These are phyloP conservation scores for Sebastes reedi DNA, from an alignment of 2,797 vertebrate species.

Conservation along the genomic window DNA sequence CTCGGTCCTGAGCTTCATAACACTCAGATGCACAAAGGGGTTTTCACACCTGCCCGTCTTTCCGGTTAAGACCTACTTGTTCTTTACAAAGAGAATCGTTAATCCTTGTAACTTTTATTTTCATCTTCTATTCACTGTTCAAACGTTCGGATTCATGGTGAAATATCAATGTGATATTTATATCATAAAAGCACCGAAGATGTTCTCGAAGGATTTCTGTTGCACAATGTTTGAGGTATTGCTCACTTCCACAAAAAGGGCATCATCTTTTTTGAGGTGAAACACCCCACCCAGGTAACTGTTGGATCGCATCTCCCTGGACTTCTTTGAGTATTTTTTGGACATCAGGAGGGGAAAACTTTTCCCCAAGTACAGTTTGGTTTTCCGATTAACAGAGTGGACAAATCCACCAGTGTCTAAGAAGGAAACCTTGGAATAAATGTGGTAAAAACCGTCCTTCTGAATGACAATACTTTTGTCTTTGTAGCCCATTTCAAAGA, in stretches of 20 bases:
- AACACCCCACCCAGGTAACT: constrained; percentile 81
- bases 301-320: constrained; percentile 22
- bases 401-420: rapidly evolving
- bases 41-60: not conserved
- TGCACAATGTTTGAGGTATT: constrained; percentile 32
- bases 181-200: constrained; percentile 82
- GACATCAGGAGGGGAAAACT: constrained; percentile 65
- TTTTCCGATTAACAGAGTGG: constrained; percentile 57
- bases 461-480: constrained; percentile 57
- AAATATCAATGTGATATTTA: constrained; percentile 36
- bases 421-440: constrained; percentile 81
- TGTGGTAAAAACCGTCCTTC: constrained; percentile 76
- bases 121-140: not conserved
- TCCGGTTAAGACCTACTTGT: not conserved
- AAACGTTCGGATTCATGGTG: not conserved
- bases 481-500: constrained; percentile 63
- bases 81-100: not conserved
- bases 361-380: not conserved
- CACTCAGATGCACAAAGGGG: not conserved
- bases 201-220: constrained; percentile 52
- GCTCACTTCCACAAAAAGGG: constrained; percentile 72
- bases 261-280: constrained; percentile 63
- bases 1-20: not conserved
- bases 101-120: not conserved
- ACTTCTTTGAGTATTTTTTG: not conserved